Conservation (phyloP, 1,140 invertebrate genomes). For the Venturia canescens region DNA sequence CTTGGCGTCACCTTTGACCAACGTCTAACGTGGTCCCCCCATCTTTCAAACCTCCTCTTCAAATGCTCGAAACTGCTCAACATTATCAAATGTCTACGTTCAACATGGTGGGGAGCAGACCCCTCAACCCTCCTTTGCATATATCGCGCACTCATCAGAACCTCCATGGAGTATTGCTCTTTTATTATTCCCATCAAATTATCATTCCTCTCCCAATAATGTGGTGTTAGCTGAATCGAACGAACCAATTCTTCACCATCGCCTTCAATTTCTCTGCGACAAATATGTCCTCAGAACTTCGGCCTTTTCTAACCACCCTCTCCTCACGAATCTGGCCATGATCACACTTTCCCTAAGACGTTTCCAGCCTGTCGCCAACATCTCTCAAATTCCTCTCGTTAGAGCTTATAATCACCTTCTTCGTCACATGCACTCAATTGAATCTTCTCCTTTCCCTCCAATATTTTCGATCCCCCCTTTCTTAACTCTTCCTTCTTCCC, state of each 20-base stretch:
- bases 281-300: background rate
- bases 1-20: constrained; percentile 7
- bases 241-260: background rate
- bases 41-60: background rate
- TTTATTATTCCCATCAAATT: background rate
- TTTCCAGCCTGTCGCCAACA: background rate
- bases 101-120: constrained; percentile 43
- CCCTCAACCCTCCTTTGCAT: constrained; percentile 11
- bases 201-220: constrained; percentile 7
- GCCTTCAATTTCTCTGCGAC: constrained; percentile 9
- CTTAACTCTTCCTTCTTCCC: background rate
- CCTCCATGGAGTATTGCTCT: constrained; percentile 24
- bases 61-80: constrained; percentile 18
- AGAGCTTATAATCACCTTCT: background rate
- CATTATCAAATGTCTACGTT: constrained; percentile 16
- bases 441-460: background rate
- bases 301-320: background rate
- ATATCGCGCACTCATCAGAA: constrained; percentile 31
- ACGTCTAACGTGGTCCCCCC: background rate
- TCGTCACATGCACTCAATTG: background rate
- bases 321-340: background rate
- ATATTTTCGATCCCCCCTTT: background rate
- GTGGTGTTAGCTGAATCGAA: background rate
- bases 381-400: constrained; percentile 1
- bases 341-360: background rate